A percentile compares a stretch with the other conserved stretches of the same genome.
Conservation (phyloP, 2,888 invertebrate genomes). For the Archips crataeganus region DNA sequence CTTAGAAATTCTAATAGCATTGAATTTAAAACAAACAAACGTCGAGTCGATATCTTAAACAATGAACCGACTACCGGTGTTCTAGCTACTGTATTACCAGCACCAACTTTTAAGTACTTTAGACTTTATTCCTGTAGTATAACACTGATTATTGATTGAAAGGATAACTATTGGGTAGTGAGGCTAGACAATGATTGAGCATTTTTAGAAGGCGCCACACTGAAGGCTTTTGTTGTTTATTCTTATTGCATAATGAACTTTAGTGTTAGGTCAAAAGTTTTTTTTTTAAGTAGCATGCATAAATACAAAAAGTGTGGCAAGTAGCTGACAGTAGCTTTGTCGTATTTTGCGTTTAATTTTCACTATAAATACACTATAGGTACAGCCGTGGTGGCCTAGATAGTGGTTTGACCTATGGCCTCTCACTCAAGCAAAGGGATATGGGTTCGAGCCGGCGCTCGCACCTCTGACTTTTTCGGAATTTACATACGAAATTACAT, state of each 20-base stretch:
- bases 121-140: neutral
- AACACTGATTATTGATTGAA: slow-evolving; percentile 13
- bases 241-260: neutral
- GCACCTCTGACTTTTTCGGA: no score
- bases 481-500: no score
- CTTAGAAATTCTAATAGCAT: slow-evolving; percentile 19
- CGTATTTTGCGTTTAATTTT: no score
- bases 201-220: slow-evolving; percentile 40
- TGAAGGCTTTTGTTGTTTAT: slow-evolving; percentile 34
- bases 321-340: no score
- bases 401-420: no score
- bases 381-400: no score
- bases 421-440: no score
- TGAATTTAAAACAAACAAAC: slow-evolving; percentile 19
- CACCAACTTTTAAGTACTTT: neutral
- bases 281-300: neutral
- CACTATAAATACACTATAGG: no score
- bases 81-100: slow-evolving; percentile 29
- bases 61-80: slow-evolving; percentile 39
- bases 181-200: slow-evolving; percentile 36
- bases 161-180: neutral
- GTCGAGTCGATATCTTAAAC: slow-evolving; percentile 19
- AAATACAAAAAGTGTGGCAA: no score
- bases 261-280: neutral
- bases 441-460: no score